Percentiles rank a stretch among this genome's conserved stretches.
phyloP scores from a whole-genome alignment of 2,888 invertebrate genomes.

The Crematogaster levior region DNA sequence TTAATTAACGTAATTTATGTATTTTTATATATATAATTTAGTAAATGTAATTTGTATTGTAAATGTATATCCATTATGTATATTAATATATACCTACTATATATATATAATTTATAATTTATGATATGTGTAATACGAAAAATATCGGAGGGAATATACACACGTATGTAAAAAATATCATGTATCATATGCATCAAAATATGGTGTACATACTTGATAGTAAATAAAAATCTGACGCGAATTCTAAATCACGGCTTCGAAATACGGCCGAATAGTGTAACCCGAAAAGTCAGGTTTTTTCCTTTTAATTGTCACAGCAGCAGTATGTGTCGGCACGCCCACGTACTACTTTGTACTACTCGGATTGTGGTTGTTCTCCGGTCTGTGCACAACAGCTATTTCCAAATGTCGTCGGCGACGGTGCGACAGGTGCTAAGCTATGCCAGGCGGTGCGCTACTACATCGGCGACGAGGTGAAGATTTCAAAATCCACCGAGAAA shows the following conservation, averaged over 20 bases:
- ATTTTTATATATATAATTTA: no score
- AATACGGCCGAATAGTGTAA: no score
- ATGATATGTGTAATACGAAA: no score
- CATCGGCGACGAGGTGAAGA: conserved; percentile 61
- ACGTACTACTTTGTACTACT: conserved; percentile 63
- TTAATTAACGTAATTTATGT: no score
- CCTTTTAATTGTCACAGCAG: background rate
- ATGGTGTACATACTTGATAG: background rate
- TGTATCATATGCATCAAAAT: no score
- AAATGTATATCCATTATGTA: no score
- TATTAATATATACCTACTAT: no score
- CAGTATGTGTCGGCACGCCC: conserved; percentile 56
- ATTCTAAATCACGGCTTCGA: background rate
- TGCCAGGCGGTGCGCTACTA: conserved; percentile 65
- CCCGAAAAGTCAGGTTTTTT: background rate
- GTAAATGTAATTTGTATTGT: no score
- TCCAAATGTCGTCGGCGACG: conserved; percentile 71
- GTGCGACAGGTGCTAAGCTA: conserved; percentile 76
- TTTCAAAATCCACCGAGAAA: conserved; percentile 75
- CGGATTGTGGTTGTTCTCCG: conserved; percentile 35
- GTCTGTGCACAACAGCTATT: conserved; percentile 70
- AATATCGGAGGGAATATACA: no score
- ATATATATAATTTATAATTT: no score
- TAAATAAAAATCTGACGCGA: background rate
- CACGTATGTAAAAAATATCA: background rate